Evolutionary conservation across 2,888 invertebrate species (phyloP).

Genomic region (Fragum whitleyi): DNA sequence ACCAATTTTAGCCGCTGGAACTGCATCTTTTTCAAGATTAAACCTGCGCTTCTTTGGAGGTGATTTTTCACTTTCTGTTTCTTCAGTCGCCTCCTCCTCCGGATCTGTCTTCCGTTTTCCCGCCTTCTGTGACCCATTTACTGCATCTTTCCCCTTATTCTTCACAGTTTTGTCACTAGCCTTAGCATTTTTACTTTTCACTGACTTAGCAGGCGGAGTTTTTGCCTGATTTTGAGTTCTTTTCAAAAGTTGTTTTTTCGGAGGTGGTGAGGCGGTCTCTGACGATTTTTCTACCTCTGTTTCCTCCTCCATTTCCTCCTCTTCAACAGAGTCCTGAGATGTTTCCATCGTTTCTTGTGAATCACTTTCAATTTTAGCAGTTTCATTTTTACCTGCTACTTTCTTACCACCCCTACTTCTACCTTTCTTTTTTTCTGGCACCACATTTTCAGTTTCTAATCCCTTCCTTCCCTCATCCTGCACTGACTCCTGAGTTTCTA

Average conservation of each 20-base stretch:
- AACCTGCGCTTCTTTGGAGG: constrained; percentile 50
- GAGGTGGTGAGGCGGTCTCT: constrained; percentile 45
- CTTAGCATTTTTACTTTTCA: constrained; percentile 29
- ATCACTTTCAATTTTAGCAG: constrained; percentile 30
- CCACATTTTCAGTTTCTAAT: constrained; percentile 15
- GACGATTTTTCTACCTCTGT: constrained; percentile 32
- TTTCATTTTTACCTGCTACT: constrained; percentile 1
- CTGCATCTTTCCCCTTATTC: constrained; percentile 36
- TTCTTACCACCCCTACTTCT: constrained; percentile 24
- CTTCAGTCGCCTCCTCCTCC: constrained; percentile 14
- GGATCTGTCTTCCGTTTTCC: constrained; percentile 15
- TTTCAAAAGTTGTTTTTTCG: constrained; percentile 59
- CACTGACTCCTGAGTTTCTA: constrained; percentile 4
- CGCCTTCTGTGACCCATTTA: constrained; percentile 34
- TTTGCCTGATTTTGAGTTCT: constrained; percentile 47
- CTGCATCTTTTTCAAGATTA: constrained; percentile 56
- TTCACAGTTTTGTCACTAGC: constrained; percentile 20
- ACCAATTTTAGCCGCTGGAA: constrained; percentile 53
- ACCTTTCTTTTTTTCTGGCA: constrained; percentile 30
- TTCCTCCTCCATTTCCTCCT: constrained; percentile 44
- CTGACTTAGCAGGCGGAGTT: constrained; percentile 38
- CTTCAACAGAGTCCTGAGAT: constrained; percentile 36
- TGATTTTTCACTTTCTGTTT: constrained; percentile 25
- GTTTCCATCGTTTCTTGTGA: constrained; percentile 27
- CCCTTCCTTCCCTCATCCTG: constrained; percentile 10